Conservation (phyloP, 1,140 invertebrate genomes). For the Sesamia nonagrioides region DNA sequence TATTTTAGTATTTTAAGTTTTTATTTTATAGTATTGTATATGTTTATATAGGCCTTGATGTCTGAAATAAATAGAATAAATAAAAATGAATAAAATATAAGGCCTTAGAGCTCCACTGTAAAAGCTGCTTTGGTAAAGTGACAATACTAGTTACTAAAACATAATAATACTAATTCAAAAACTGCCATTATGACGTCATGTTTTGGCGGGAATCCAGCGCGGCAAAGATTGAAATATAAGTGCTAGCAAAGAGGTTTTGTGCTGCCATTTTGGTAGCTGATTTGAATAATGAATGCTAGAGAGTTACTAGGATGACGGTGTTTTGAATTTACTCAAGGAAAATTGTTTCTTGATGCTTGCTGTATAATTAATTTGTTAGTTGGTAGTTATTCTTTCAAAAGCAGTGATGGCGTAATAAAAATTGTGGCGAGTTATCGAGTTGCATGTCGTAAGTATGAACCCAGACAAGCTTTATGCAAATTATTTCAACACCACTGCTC, state of each 20-base stretch:
- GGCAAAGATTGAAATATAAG: slow-evolving; percentile 17
- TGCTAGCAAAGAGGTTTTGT: background rate
- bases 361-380: too few relatives aligned
- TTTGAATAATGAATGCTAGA: background rate
- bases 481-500: too few relatives aligned
- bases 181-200: slow-evolving; percentile 19
- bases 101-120: slow-evolving; percentile 14
- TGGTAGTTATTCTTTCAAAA: too few relatives aligned
- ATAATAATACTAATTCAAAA: slow-evolving; percentile 3
- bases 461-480: too few relatives aligned
- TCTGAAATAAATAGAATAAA: too few relatives aligned
- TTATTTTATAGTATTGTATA: too few relatives aligned
- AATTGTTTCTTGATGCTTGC: background rate
- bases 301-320: background rate
- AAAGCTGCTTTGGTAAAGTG: slow-evolving; percentile 17
- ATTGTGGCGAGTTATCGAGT: too few relatives aligned
- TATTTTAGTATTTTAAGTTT: too few relatives aligned
- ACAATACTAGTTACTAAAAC: slow-evolving; percentile 19
- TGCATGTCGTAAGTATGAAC: too few relatives aligned
- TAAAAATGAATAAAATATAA: too few relatives aligned
- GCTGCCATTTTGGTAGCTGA: background rate
- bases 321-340: background rate
- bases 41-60: too few relatives aligned
- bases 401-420: too few relatives aligned
- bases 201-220: slow-evolving; percentile 23